Evolutionary conservation across 1,140 invertebrate genomes (phyloP).

Genomic region (Aleiodes sp.): DNA sequence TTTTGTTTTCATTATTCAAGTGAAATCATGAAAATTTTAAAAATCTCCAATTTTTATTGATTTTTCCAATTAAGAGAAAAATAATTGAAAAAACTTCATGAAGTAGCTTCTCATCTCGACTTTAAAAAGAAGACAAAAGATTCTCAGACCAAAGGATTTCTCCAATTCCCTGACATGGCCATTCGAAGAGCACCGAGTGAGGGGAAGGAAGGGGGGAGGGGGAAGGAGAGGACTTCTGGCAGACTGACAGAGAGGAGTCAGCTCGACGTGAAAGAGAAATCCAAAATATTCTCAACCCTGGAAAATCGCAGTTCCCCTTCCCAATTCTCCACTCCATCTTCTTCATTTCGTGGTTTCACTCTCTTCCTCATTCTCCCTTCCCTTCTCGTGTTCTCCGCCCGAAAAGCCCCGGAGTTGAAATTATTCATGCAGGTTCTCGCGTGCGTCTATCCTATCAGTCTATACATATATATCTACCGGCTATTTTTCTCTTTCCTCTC

Average conservation of each 20-base stretch:
- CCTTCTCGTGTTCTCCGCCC: not conserved
- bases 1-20: too few relatives aligned
- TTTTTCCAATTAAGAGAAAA: too few relatives aligned
- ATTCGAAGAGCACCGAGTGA: too few relatives aligned
- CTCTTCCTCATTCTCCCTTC: not conserved
- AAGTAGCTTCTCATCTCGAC: too few relatives aligned
- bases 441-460: not conserved
- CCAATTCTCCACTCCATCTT: slow-evolving; percentile 12
- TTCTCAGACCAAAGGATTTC: not conserved
- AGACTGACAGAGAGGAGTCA: not conserved
- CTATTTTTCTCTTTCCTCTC: not conserved
- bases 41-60: too few relatives aligned
- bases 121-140: not conserved
- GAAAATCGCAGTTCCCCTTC: not conserved
- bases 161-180: not conserved
- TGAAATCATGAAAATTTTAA: too few relatives aligned
- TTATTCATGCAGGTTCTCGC: slow-evolving; percentile 21
- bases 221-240: not conserved
- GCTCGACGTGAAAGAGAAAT: not conserved
- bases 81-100: too few relatives aligned
- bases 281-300: not conserved
- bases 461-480: not conserved
- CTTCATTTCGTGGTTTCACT: slow-evolving; percentile 15
- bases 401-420: slow-evolving; percentile 10
- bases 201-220: not conserved